Evolutionary conservation across 2,113 vertebrate genomes (phyloP).

Genomic region (Sigmodon hispidus): DNA sequence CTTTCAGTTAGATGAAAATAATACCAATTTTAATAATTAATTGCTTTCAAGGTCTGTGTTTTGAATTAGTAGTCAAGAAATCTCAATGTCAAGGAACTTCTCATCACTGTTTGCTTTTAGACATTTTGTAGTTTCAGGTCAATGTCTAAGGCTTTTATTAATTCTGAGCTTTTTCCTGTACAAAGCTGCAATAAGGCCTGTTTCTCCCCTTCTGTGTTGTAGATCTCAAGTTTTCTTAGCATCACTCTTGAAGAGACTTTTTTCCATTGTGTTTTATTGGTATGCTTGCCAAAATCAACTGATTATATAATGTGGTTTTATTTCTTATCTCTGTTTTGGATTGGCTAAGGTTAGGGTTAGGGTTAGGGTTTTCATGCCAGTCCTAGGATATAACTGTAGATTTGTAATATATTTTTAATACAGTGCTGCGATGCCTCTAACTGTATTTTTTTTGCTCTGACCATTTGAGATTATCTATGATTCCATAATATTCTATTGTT

Average conservation of each 20-base stretch:
- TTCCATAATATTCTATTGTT: neutral
- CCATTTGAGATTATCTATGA: neutral
- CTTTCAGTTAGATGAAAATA: neutral
- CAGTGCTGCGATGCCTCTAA: neutral
- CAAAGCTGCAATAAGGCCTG: neutral
- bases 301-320: neutral
- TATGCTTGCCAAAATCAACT: neutral
- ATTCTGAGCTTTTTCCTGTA: neutral
- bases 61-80: neutral
- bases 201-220: neutral
- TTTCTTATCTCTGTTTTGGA: neutral
- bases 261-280: neutral
- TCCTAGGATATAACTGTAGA: neutral
- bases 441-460: neutral
- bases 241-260: neutral
- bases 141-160: neutral
- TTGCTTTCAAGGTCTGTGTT: neutral
- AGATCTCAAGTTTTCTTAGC: neutral
- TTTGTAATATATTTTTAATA: neutral
- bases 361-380: neutral
- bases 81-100: neutral
- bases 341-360: neutral
- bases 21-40: neutral
- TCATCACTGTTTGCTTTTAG: neutral
- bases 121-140: neutral